Percentiles rank a stretch among this genome's conserved stretches.
phyloP scores from a whole-genome alignment of 1,140 invertebrate genomes.

The Ostrea edulis region DNA sequence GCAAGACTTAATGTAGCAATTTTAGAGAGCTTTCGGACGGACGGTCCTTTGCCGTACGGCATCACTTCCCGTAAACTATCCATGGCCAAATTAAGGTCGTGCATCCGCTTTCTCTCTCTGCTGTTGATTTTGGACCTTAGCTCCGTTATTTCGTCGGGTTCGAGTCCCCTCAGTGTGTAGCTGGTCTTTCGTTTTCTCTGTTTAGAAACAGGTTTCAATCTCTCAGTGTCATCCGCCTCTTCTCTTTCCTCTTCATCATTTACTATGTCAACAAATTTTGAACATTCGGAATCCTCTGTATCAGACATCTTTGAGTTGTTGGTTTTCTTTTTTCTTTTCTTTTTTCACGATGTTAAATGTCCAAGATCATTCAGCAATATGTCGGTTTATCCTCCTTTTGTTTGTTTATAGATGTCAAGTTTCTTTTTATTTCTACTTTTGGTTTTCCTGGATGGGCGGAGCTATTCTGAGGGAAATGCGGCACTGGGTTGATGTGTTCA shows the following conservation, averaged over 20 bases:
- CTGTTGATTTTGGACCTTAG: conserved; percentile 73
- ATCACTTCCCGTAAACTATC: conserved; percentile 77
- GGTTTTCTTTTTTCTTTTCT: not conserved
- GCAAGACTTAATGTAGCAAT: conserved; percentile 72
- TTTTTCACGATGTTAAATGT: not conserved
- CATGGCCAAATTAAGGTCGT: conserved; percentile 78
- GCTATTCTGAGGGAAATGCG: not conserved
- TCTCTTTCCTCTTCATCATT: not conserved
- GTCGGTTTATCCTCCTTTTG: not conserved
- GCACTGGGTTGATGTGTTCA: conserved; percentile 32
- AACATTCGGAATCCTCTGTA: not conserved
- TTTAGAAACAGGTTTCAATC: not conserved
- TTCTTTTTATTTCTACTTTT: not conserved
- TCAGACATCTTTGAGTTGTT: not conserved
- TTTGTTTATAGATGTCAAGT: not conserved
- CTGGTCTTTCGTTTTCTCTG: conserved; percentile 43
- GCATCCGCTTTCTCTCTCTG: conserved; percentile 78
- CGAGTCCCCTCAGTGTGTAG: conserved; percentile 55
- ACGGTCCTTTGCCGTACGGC: conserved; percentile 66
- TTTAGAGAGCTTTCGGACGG: conserved; percentile 73
- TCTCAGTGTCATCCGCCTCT: not conserved
- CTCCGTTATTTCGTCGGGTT: conserved; percentile 57
- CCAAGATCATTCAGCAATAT: not conserved
- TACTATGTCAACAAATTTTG: not conserved
- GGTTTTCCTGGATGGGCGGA: not conserved